phyloP scores from a whole-genome alignment of 1,140 invertebrate species.

The Lutraria rhynchaena region DNA sequence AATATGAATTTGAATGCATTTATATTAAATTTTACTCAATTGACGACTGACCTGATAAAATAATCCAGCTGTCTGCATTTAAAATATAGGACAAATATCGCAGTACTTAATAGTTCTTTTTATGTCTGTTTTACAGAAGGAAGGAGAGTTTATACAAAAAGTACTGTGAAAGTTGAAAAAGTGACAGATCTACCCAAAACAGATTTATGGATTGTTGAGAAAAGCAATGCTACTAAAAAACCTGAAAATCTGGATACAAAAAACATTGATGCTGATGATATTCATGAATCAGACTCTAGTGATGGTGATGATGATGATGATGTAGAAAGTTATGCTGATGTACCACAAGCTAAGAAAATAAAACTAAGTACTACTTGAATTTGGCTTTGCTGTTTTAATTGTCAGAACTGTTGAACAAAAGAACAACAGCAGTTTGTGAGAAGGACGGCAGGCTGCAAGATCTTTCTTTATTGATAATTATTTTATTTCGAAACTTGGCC shows the following conservation, averaged over 20 bases:
- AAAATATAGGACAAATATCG: no score
- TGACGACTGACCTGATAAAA: no score
- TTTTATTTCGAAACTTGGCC: no score
- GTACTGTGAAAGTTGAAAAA: slow-evolving; percentile 43
- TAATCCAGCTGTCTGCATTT: no score
- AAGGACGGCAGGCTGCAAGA: no score
- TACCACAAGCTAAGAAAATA: slow-evolving; percentile 42
- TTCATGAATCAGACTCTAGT: not conserved
- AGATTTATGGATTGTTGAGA: slow-evolving; percentile 55
- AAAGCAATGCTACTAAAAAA: not conserved
- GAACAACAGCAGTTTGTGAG: no score
- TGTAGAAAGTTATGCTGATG: slow-evolving; percentile 8
- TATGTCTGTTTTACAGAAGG: slow-evolving; percentile 29
- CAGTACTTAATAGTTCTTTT: no score
- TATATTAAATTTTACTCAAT: no score
- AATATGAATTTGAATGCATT: no score
- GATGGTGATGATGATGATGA: slow-evolving; percentile 26
- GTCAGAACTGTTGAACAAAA: no score
- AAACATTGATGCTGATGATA: not conserved
- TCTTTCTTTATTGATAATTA: no score
- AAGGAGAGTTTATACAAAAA: slow-evolving; percentile 14
- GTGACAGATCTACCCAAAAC: slow-evolving; percentile 11
- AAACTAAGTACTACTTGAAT: slow-evolving; percentile 39
- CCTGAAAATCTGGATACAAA: not conserved
- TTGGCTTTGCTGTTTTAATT: no score